phyloP scores from a whole-genome alignment of 2,888 invertebrate species.

The Xanthorhoe designata region DNA sequence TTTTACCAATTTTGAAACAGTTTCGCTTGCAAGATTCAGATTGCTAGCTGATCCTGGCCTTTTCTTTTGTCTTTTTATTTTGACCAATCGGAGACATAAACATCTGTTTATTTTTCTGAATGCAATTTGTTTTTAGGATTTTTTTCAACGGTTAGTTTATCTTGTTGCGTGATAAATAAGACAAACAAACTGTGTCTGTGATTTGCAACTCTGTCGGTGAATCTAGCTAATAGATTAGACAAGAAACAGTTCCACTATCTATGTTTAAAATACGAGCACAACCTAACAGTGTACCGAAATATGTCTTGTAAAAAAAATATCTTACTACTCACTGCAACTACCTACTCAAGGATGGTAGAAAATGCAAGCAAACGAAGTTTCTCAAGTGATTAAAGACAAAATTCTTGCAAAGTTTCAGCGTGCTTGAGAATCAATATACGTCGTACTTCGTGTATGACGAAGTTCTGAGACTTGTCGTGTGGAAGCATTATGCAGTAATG shows the following conservation, averaged over 20 bases:
- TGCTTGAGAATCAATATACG: constrained; percentile 36
- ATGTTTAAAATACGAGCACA: background rate
- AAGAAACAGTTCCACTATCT: background rate
- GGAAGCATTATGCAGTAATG: constrained; percentile 43
- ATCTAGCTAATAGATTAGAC: background rate
- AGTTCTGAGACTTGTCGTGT: constrained; percentile 37
- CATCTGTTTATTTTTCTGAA: too few species aligned
- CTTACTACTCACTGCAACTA: background rate
- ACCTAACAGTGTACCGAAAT: background rate
- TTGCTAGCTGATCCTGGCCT: too few species aligned
- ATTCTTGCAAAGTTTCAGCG: constrained; percentile 37
- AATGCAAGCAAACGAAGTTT: constrained; percentile 23
- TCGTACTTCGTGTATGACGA: constrained; percentile 26
- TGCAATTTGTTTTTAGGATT: too few species aligned
- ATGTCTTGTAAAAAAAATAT: background rate
- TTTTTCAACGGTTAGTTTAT: background rate
- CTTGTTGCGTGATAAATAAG: background rate
- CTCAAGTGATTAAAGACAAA: constrained; percentile 30
- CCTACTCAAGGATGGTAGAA: background rate
- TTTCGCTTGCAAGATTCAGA: too few species aligned
- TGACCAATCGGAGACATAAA: too few species aligned
- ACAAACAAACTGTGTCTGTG: background rate
- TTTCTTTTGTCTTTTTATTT: too few species aligned
- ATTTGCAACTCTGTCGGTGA: background rate
- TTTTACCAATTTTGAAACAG: too few species aligned